phyloP scores from a whole-genome alignment of 2,797 vertebrate species.

The Myiotriccus ornatus region DNA sequence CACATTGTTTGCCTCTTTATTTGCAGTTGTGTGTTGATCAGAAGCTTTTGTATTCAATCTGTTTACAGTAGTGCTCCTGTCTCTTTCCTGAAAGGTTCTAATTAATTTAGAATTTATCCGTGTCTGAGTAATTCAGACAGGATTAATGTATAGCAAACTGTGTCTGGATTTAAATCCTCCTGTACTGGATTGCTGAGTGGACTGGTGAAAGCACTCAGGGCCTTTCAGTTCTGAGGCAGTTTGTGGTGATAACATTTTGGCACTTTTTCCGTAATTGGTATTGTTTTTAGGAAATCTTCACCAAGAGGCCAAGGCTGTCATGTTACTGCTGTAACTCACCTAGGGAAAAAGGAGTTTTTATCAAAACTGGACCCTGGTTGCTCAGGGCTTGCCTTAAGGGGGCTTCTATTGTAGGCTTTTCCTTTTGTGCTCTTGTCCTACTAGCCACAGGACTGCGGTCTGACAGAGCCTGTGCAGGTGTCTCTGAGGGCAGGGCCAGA shows the following conservation, averaged over 20 bases:
- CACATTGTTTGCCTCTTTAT: neutral
- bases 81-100: neutral
- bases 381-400: too few relatives aligned
- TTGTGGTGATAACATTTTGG: neutral
- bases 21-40: neutral
- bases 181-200: neutral
- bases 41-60: neutral
- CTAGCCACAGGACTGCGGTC: too few relatives aligned
- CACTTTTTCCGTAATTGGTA: neutral
- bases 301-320: neutral
- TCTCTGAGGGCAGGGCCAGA: neutral
- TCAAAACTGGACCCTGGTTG: too few relatives aligned
- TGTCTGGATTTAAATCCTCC: neutral
- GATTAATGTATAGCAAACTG: neutral
- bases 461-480: neutral
- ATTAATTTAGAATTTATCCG: slow-evolving; percentile 23
- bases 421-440: too few relatives aligned
- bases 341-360: too few relatives aligned
- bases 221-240: neutral
- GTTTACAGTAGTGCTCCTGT: neutral
- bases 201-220: neutral
- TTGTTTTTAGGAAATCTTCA: neutral
- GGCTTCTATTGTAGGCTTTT: too few relatives aligned
- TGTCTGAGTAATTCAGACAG: neutral
- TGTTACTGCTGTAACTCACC: too few relatives aligned